Base-by-base conservation (phyloP, 1,140 invertebrate species). In the Drosophila sulfurigaster region DNA sequence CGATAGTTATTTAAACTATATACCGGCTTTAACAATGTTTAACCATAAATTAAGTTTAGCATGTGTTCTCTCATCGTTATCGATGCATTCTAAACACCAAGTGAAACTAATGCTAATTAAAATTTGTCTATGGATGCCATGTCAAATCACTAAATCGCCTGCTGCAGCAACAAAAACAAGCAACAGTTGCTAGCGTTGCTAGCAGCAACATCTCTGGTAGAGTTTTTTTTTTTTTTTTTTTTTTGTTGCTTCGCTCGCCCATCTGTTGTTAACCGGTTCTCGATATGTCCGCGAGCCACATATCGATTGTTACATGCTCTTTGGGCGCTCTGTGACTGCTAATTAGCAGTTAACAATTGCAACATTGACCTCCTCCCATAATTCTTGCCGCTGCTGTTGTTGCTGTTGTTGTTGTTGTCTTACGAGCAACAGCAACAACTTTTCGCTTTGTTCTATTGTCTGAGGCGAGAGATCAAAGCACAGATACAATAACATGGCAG, bases 301-400 rank as follows among this genome's bases (percentile, higher is more conserved):
- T 72, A 82, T 82, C 82, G 78, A 80, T 88, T 65, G 60, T 82
- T 75, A 88, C 79, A 87, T 79, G 70, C 60, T 67, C 35, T 63
- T 49, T 64, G 63, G 43, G 48, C 59, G 48, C 60, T 35, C 54
- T 35, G 30, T 68, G 79, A 80, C 82, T 88, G 83, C 83, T 87
- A 88, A 87, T 87, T 87, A 83, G 80, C 77, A 87, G 83, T 78
- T 88, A 80, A 87, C 77, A 87, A 88, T 87, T 88, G 82, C 83
- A 88, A 67, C 82, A 88, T 87, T 87, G 82, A 87, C 82, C 82
- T 87, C 75, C 78, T 78, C 78, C 69, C 82, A 87, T 79, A 79
- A 76, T 87, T 87, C 45, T 82, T 76, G 76, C 66, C 68, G 60
- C 52, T 35, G 57, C 13, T 58, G 72, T 6, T 38, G 35, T 38